Base-by-base conservation (phyloP, 2,888 invertebrate species). In the Drosophila mulleri region DNA sequence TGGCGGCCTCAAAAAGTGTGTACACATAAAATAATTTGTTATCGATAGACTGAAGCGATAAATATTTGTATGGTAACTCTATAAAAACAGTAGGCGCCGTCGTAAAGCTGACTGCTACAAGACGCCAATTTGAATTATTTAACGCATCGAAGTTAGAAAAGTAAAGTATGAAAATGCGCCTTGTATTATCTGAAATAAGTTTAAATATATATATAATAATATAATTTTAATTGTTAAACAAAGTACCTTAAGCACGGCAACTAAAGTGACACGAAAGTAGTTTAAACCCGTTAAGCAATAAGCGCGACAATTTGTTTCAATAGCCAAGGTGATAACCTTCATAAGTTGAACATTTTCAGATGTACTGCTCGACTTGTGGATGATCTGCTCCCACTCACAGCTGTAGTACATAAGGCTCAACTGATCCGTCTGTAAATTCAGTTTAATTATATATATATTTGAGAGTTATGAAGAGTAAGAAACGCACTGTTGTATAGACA, bases 101-200 rank as follows among this genome's bases (percentile, higher is more conserved):
- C 0, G 5, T 0, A 16, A 80, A 50, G 39, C 75, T 79, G 23
- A 0, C 35, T 57, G 71, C 59, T 75, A 53, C 56, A 45, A 2
- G 14, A 41, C n/a, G 20, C 11, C 12, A 41, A 41, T 32, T 54
- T 44, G 8, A 32, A 52, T 20, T 60, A 2, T 1, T 70, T 63
- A 85, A 23, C 89, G 91, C 48, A 91, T 71, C 1, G 91, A 86
- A 1, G 83, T 90, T 9, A 91, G 67, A 64, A 83, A 91, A 1
- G 92, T 91, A 45, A 91, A 91, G 58, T 91, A 91, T 0, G 91
- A 91, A 26, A 80, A 87, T 7, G 91, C 90, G 0, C 87, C 91
- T 72, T 85, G 88, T 20, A 91, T 75, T 52, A 91, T 80, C 92
- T 91, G 41, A 29, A 72, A 80, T n/a, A 29, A 7, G 8, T 11